Percentiles rank a stretch among this genome's conserved stretches.
Evolutionary conservation across 37 sponge, comb jelly and placozoan species (phyloP).

Genomic region (Beroe forskalii): DNA sequence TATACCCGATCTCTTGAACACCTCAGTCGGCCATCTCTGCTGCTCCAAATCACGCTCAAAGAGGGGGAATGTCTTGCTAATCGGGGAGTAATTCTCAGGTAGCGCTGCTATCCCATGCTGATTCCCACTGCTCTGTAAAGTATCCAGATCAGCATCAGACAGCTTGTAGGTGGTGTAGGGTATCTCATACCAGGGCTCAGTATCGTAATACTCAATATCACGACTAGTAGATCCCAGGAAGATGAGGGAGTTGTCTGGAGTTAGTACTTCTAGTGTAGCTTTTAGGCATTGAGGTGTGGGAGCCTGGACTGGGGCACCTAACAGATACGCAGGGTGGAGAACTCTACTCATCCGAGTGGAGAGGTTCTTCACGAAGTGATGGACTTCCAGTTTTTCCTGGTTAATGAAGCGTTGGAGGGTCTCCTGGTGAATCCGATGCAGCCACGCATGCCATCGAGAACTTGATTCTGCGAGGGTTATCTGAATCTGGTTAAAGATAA

Average conservation of each 20-base stretch:
- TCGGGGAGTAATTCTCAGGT: background rate
- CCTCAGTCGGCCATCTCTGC: background rate
- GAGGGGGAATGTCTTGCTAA: background rate
- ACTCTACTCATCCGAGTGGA: constrained; percentile 25
- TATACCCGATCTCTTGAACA: background rate
- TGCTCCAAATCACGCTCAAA: constrained; percentile 38
- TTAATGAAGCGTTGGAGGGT: constrained; percentile 19
- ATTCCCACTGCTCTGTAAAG: background rate
- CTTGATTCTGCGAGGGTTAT: background rate
- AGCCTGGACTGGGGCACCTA: constrained; percentile 9
- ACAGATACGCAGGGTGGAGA: background rate
- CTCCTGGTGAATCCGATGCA: constrained; percentile 8
- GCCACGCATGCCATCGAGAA: background rate
- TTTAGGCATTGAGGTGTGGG: background rate
- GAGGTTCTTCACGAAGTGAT: constrained; percentile 35
- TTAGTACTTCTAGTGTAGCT: background rate
- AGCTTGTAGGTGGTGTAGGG: background rate
- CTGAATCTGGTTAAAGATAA: background rate
- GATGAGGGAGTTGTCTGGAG: background rate
- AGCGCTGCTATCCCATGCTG: background rate
- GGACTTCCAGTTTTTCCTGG: background rate
- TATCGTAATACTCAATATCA: too few species aligned
- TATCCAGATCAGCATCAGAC: background rate
- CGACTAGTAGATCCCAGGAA: background rate
- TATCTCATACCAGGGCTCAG: constrained; percentile 40